phyloP scores from a whole-genome alignment of 2,888 invertebrate species.

The Protonemura montana region DNA sequence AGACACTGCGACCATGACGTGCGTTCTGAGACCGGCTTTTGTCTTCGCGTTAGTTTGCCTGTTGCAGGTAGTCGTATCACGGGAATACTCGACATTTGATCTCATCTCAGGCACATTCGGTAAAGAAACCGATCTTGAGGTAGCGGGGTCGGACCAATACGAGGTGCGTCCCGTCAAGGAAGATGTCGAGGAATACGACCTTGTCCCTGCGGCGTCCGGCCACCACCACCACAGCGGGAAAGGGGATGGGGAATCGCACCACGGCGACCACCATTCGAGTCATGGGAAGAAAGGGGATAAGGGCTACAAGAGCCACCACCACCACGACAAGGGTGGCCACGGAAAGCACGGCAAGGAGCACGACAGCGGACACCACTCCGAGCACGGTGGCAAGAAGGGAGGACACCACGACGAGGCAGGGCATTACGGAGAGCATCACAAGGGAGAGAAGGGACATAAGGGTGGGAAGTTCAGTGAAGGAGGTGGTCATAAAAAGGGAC shows the following conservation, averaged over 20 bases:
- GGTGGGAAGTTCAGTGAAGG: slow-evolving; percentile 71
- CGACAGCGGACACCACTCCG: slow-evolving; percentile 69
- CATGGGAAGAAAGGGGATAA: slow-evolving; percentile 81
- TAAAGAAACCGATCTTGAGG: slow-evolving; percentile 34
- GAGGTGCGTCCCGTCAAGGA: slow-evolving; percentile 30
- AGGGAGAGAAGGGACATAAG: slow-evolving; percentile 72
- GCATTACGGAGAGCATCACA: slow-evolving; percentile 70
- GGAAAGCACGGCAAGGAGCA: slow-evolving; percentile 78
- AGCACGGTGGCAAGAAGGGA: slow-evolving; percentile 69
- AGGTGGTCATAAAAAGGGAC: slow-evolving; percentile 83
- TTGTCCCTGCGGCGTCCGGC: slow-evolving; percentile 54
- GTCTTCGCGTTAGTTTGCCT: neutral
- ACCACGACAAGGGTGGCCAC: slow-evolving; percentile 80
- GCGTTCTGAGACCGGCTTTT: slow-evolving; percentile 23
- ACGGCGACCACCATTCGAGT: slow-evolving; percentile 53
- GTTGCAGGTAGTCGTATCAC: neutral
- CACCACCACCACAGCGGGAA: slow-evolving; percentile 78
- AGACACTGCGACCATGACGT: slow-evolving; percentile 1
- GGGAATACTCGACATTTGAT: slow-evolving; percentile 26
- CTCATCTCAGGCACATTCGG: slow-evolving; percentile 20
- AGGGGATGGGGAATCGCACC: slow-evolving; percentile 59
- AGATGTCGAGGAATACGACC: slow-evolving; percentile 49
- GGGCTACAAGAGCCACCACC: slow-evolving; percentile 77
- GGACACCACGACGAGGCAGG: slow-evolving; percentile 72
- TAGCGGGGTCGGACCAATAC: slow-evolving; percentile 29